A percentile compares a stretch with the other conserved stretches of the same genome.
These are phyloP conservation scores for Drosophila multiciliata DNA, from an alignment of 2,888 invertebrate species.

Conservation along the genomic window DNA sequence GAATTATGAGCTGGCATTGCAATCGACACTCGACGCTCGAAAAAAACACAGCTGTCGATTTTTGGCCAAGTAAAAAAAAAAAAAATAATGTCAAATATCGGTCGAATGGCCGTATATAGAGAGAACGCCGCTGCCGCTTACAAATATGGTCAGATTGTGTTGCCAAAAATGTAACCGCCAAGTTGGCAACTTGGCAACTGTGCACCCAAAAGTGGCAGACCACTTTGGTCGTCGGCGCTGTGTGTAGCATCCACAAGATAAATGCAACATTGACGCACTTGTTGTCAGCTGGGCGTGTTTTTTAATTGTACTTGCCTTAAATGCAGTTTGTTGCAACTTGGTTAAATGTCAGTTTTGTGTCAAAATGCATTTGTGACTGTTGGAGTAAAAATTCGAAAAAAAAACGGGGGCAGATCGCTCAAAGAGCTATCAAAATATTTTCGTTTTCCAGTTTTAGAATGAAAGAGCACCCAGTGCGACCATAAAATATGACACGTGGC, in stretches of 20 bases:
- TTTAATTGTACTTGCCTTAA: constrained; percentile 33
- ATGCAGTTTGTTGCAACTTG: constrained; percentile 58
- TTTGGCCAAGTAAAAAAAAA: constrained; percentile 12
- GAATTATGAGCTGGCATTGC: constrained; percentile 59
- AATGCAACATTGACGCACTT: constrained; percentile 65
- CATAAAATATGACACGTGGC: constrained; percentile 75
- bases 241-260: constrained; percentile 51
- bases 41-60: constrained; percentile 41
- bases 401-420: constrained; percentile 16
- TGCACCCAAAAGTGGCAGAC: constrained; percentile 62
- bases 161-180: constrained; percentile 44
- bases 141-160: constrained; percentile 65
- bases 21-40: background rate
- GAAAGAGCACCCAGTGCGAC: constrained; percentile 33
- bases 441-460: constrained; percentile 45
- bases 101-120: constrained; percentile 67
- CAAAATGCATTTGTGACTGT: constrained; percentile 66
- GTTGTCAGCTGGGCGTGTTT: constrained; percentile 64
- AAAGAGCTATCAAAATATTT: constrained; percentile 61
- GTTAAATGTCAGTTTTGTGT: constrained; percentile 83
- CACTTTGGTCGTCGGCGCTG: constrained; percentile 50
- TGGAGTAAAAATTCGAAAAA: constrained; percentile 24
- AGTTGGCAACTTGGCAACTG: constrained; percentile 40
- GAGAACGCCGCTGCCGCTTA: constrained; percentile 42
- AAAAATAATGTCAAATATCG: constrained; percentile 70